phyloP scores from a whole-genome alignment of 2,888 invertebrate species.

The Gibbula magus region DNA sequence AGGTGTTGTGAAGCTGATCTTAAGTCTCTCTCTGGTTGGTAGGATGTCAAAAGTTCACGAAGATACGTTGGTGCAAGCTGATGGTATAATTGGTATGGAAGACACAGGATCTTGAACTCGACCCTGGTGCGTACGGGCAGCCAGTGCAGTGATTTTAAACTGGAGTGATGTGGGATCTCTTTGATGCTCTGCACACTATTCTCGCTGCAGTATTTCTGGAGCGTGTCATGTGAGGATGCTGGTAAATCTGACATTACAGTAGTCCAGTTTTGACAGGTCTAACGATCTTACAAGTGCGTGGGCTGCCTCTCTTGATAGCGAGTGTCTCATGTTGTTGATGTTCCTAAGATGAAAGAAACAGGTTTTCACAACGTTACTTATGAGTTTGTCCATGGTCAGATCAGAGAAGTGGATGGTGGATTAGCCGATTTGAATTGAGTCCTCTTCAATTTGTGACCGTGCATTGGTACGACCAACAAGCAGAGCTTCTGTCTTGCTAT shows the following conservation, averaged over 20 bases:
- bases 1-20: too few relatives aligned
- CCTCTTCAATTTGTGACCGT: too few relatives aligned
- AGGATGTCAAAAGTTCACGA: not conserved
- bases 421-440: too few relatives aligned
- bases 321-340: not conserved
- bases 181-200: not conserved
- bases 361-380: not conserved
- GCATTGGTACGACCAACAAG: too few relatives aligned
- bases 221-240: not conserved
- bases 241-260: not conserved
- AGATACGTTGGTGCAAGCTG: not conserved
- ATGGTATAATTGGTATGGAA: not conserved
- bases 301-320: not conserved
- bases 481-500: too few relatives aligned
- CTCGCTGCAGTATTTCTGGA: not conserved
- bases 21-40: too few relatives aligned
- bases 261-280: not conserved
- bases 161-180: not conserved
- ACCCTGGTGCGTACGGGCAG: not conserved
- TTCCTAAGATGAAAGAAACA: not conserved
- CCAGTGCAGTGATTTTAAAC: conserved; percentile 5
- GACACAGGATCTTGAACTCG: not conserved
- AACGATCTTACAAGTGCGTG: not conserved
- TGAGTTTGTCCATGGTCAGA: too few relatives aligned
- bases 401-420: too few relatives aligned